Base-by-base conservation (phyloP, 2,888 invertebrate genomes). In the Agonopterix heracliana region DNA sequence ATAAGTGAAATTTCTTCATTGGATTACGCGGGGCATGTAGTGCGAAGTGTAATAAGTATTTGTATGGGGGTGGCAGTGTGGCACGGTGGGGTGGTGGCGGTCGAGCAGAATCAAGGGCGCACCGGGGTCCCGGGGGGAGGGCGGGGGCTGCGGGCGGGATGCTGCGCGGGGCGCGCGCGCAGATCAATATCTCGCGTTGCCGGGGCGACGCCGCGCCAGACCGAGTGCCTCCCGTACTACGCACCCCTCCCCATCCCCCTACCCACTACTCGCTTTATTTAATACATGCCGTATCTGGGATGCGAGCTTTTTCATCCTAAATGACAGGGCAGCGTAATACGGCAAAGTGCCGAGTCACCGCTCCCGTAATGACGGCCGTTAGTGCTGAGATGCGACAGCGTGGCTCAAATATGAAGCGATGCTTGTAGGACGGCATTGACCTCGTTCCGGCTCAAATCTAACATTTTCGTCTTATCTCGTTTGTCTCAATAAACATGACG, bases 161-260 rank as follows among this genome's bases (percentile, higher is more conserved):
- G 86, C 88, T 87, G 82, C 80, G 84, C 79, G 75, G 78, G 66
- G 53, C 56, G 54, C 59, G 60, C 68, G 82, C 85, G 82, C 84
- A 81, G 86, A 83, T 86, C 86, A 76, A 86, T 86, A 85, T 82
- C 82, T 80, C 80, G 70, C 78, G 91, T 90, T 84, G 77, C 89
- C 87, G 88, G 88, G 90, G 86, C 81, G 80, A 90, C 90, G 89
- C 89, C 89, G 88, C 83, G 89, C 90, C 89, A 90, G 90, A 90
- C 91, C 86, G 90, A 90, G 90, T 90, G 90, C 89, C 90, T 90
- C 90, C 82, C 81, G 88, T 88, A 85, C 88, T 86, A 82, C 84
- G 80, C 77, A 77, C 72, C 68, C 68, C 64, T 58, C 61, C 65
- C 59, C 59, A 54, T 59, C 66, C 62, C 63, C 63, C 68, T 69